Base-by-base conservation (phyloP, 2,113 vertebrate species). In the Bostrychus sinensis region DNA sequence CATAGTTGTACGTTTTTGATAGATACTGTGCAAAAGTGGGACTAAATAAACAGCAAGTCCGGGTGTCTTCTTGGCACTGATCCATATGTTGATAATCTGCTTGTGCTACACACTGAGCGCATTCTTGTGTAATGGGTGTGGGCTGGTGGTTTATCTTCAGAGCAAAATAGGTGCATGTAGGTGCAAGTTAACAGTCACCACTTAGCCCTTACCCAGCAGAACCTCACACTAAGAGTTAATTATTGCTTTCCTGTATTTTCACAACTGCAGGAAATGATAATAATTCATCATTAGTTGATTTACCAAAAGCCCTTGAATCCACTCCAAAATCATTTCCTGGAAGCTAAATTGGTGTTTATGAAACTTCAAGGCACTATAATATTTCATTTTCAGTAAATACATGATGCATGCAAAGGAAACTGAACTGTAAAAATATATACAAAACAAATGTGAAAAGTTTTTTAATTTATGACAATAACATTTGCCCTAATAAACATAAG, bases 21-120 rank as follows among this genome's bases (percentile, higher is more conserved):
- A n/a, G n/a, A n/a, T 67, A 59, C 48, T 79, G 72, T 68, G 68
- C 30, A 81, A 77, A 41, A 80, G 14, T 43, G 20, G 2, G 22
- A 5, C 5, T 62, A 64, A 16, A 75, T 77, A 72, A 75, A 78
- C 78, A 72, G 11, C 43, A 56, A 56, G 64, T 58, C 12, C 1
- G n/a, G 48, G 70, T 67, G n/a, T 20, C 5, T 66, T 36, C 46
- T 57, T 65, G 57, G 73, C 41, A 20, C 36, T 32, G 1, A 1
- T 26, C 3, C 1, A 0, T 36, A 30, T 23, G 1, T 11, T 19
- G 13, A 58, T 26, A 26, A 53, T 56, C 11, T 23, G 5, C 48
- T 12, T 43, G 5, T 63, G 56, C 56, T 25, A 50, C 26, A 64
- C 51, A 57, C 1, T 41, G 41, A 34, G 39, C 11, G 3, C 4